phyloP scores from a whole-genome alignment of 2,888 invertebrate genomes.

The Augiades crinisus region DNA sequence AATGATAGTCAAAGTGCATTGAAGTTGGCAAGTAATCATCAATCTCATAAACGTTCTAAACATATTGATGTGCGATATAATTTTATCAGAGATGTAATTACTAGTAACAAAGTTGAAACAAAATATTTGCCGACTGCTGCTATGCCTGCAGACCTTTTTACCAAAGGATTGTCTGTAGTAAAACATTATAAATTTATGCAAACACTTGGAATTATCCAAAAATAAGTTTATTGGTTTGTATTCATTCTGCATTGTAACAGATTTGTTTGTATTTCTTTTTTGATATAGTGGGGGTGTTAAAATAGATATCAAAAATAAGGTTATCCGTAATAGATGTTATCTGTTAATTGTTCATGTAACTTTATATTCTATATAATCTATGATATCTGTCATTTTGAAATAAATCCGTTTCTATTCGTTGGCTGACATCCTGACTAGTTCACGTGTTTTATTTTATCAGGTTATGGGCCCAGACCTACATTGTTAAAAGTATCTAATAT shows the following conservation, averaged over 20 bases:
- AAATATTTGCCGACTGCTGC: constrained; percentile 1
- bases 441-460: too few species aligned
- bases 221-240: too few species aligned
- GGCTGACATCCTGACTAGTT: too few species aligned
- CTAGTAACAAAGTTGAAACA: background rate
- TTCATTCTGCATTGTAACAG: too few species aligned
- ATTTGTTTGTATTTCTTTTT: background rate
- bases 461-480: too few species aligned
- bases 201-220: background rate
- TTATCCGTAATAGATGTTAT: too few species aligned
- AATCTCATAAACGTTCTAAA: background rate
- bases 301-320: too few species aligned
- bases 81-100: background rate
- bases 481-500: too few species aligned
- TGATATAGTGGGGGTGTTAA: background rate
- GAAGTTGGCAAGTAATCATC: background rate
- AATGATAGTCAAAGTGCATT: constrained; percentile 26
- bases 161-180: background rate
- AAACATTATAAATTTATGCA: constrained; percentile 12
- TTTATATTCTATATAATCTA: too few species aligned
- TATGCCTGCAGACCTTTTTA: constrained; percentile 16
- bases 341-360: too few species aligned
- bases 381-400: too few species aligned
- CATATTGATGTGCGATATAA: constrained; percentile 12
- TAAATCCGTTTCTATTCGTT: too few species aligned